A percentile compares a stretch with the other conserved stretches of the same genome.
phyloP scores from a whole-genome alignment of 2,888 invertebrate genomes.

The Epicampocera succincta region DNA sequence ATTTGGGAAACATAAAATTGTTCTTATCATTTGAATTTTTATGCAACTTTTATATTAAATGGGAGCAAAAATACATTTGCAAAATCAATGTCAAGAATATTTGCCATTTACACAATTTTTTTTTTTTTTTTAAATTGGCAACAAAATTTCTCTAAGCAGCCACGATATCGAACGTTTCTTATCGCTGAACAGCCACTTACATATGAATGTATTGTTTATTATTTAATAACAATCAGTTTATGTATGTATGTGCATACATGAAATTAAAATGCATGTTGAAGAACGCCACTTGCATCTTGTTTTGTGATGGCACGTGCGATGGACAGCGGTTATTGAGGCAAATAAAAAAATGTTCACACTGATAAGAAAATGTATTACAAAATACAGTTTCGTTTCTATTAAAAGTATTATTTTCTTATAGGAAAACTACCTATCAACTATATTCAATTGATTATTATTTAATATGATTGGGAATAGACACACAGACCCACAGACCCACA shows the following conservation, averaged over 20 bases:
- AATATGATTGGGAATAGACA: conserved; percentile 15
- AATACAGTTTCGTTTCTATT: conserved; percentile 1
- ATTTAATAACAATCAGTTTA: conserved; percentile 1
- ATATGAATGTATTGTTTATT: too few species aligned
- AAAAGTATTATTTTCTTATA: neutral
- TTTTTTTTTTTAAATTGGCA: neutral
- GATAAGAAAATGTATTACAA: conserved; percentile 46
- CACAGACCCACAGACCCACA: too few species aligned
- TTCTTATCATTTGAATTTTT: neutral
- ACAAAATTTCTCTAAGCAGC: conserved; percentile 3
- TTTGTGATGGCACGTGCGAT: conserved; percentile 43
- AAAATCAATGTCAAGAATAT: conserved; percentile 59
- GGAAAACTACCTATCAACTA: conserved; percentile 47
- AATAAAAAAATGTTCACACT: conserved; percentile 31
- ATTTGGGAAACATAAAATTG: neutral
- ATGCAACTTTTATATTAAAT: neutral
- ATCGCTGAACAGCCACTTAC: conserved; percentile 47
- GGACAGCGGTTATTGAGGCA: conserved; percentile 42
- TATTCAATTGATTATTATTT: conserved; percentile 49
- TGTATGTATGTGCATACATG: neutral
- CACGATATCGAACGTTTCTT: neutral
- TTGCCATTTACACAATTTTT: neutral
- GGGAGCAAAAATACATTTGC: conserved; percentile 9
- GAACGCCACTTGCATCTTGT: conserved; percentile 3
- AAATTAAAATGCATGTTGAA: conserved; percentile 15